These are phyloP conservation scores for Anoplopoma fimbria DNA, from an alignment of 2,113 vertebrate species.

Conservation along the genomic window DNA sequence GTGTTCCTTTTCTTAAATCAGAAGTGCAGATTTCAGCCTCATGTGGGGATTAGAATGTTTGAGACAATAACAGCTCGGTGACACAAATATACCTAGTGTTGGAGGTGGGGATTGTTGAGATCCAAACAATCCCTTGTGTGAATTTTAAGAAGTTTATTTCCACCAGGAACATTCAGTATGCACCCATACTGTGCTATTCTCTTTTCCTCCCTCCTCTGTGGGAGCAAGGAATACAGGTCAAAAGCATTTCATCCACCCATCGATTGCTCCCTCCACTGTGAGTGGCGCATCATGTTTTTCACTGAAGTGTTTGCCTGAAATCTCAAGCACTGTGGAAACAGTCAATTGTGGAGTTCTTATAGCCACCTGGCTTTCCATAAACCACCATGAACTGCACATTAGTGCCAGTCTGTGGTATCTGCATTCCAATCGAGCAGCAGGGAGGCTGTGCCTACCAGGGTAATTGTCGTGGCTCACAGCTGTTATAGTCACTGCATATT, in stretches of 20 bases:
- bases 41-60: constrained; percentile 21
- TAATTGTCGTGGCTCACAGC: constrained; percentile 44
- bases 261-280: constrained; percentile 47
- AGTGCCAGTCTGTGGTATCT: constrained; percentile 63
- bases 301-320: constrained; percentile 61
- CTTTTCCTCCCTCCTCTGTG: constrained; percentile 36
- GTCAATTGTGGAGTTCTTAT: constrained; percentile 50
- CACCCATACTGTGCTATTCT: constrained; percentile 57
- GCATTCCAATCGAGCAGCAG: constrained; percentile 50
- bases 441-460: constrained; percentile 25
- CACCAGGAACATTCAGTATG: constrained; percentile 37
- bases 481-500: constrained; percentile 23
- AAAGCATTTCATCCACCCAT: constrained; percentile 67
- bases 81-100: constrained; percentile 14
- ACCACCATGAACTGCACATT: constrained; percentile 65
- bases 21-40: constrained; percentile 1
- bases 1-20: constrained; percentile 19
- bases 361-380: constrained; percentile 67
- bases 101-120: constrained; percentile 43
- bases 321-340: constrained; percentile 57
- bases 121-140: constrained; percentile 36
- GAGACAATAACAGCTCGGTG: constrained; percentile 22
- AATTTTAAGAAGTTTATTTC: constrained; percentile 60
- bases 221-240: constrained; percentile 48
- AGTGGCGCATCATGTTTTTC: constrained; percentile 54